Percentiles rank a stretch among this genome's conserved stretches.
phyloP scores from a whole-genome alignment of 1,140 invertebrate species.

The Watersipora subatra region DNA sequence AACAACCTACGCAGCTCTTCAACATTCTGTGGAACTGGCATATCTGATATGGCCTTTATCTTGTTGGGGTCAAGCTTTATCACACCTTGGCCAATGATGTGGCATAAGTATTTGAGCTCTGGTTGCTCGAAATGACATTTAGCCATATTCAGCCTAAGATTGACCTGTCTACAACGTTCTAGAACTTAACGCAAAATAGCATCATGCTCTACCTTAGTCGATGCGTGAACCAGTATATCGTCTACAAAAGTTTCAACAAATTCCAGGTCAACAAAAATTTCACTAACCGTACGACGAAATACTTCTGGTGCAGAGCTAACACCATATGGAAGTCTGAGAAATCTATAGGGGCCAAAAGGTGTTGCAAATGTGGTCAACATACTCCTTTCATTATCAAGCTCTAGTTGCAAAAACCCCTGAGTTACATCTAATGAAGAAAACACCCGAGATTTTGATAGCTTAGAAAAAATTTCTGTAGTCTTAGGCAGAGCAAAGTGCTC shows the following conservation, averaged over 20 bases:
- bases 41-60: constrained; percentile 9
- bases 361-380: background rate
- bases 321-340: background rate
- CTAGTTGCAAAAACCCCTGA: constrained; percentile 8
- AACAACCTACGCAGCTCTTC: constrained; percentile 8
- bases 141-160: constrained; percentile 6
- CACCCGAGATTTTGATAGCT: constrained; percentile 4
- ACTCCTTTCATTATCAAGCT: constrained; percentile 10
- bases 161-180: background rate
- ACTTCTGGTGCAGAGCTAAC: background rate
- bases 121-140: constrained; percentile 3
- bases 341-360: background rate
- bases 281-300: background rate
- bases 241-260: constrained; percentile 10
- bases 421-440: constrained; percentile 9
- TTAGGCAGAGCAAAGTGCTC: constrained; percentile 12
- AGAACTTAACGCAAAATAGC: constrained; percentile 4
- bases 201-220: constrained; percentile 11
- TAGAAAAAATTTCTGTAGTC: constrained; percentile 3
- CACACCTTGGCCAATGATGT: constrained; percentile 2
- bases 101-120: constrained; percentile 8
- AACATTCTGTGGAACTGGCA: constrained; percentile 6
- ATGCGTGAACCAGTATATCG: constrained; percentile 9
- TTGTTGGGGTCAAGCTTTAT: constrained; percentile 6
- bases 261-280: background rate